These are phyloP conservation scores for Noctilio leporinus DNA, from an alignment of 2,113 vertebrate genomes.

Conservation along the genomic window DNA sequence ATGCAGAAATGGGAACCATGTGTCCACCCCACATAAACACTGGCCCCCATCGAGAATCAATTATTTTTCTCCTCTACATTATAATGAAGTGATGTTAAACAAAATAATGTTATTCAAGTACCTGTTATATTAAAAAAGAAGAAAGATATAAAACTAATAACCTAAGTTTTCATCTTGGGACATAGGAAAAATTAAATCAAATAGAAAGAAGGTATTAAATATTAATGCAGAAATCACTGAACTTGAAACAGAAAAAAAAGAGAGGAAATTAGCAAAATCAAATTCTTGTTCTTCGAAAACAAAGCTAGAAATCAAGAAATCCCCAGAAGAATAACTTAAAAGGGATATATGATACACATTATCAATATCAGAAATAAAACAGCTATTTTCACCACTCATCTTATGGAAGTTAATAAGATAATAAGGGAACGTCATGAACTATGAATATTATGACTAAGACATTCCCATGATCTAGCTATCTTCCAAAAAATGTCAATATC, in stretches of 20 bases:
- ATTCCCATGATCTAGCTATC: neutral
- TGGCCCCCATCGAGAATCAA: neutral
- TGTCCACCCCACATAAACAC: neutral
- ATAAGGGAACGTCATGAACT: neutral
- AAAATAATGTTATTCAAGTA: neutral
- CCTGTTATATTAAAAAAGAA: neutral
- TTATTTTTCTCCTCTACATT: neutral
- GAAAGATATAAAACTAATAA: neutral
- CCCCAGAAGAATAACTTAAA: neutral
- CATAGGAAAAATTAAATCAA: neutral
- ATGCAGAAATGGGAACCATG: too few species aligned
- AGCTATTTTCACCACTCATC: neutral
- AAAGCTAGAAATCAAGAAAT: neutral
- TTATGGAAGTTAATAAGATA: neutral
- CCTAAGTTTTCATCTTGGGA: neutral
- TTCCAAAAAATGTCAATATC: neutral
- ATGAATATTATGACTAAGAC: neutral
- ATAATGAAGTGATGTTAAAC: neutral
- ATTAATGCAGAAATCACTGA: neutral
- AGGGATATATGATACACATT: neutral
- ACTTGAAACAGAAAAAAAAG: neutral
- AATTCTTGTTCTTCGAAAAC: neutral
- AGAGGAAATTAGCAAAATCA: neutral
- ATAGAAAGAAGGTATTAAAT: neutral
- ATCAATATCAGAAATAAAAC: neutral